Percentiles rank a stretch among this genome's conserved stretches.
These are phyloP conservation scores for Agriopis leucophaearia DNA, from an alignment of 2,888 invertebrate species.

Conservation along the genomic window DNA sequence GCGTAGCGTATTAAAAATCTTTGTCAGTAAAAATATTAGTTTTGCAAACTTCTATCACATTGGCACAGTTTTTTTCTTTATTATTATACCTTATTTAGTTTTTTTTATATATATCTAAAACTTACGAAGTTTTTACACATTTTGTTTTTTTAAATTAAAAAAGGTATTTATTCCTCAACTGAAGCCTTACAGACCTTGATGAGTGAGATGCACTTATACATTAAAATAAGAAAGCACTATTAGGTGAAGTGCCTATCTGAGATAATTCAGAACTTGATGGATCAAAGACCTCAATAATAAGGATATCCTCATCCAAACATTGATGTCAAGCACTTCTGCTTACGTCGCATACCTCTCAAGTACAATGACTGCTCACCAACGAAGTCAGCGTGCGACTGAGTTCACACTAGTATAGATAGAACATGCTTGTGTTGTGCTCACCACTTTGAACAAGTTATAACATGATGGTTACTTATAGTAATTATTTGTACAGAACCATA, in stretches of 20 bases:
- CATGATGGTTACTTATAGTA: not conserved
- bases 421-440: too few relatives aligned
- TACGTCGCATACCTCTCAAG: too few relatives aligned
- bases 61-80: slow-evolving; percentile 13
- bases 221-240: not conserved
- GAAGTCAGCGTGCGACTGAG: too few relatives aligned
- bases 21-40: not conserved
- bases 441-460: too few relatives aligned
- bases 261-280: not conserved
- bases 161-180: not conserved
- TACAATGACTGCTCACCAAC: too few relatives aligned
- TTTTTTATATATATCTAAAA: not conserved
- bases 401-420: too few relatives aligned
- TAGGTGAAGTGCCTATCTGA: not conserved
- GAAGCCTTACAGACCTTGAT: not conserved
- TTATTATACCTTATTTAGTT: not conserved
- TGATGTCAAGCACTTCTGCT: too few relatives aligned
- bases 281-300: too few relatives aligned
- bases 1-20: not conserved
- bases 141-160: not conserved
- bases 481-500: not conserved
- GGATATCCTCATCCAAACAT: too few relatives aligned
- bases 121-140: not conserved
- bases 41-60: slow-evolving; percentile 7
- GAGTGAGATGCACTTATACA: not conserved